Base-by-base conservation (phyloP, 2,888 invertebrate genomes). In the Melanotus villosus region DNA sequence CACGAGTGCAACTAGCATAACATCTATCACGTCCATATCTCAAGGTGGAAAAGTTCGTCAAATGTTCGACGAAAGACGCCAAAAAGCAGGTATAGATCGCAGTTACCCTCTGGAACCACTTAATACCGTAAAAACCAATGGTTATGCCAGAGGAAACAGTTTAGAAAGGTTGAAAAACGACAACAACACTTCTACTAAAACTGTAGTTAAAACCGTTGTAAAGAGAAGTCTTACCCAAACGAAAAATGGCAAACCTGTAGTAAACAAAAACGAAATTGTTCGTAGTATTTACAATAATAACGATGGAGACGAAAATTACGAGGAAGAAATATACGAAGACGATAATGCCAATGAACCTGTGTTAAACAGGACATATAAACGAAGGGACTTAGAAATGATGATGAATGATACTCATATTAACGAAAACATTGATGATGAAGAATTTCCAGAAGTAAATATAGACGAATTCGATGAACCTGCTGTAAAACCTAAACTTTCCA, bases 51-150 rank as follows among this genome's bases (percentile, higher is more conserved):
- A 70, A 64, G 94, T 94, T 23, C 90, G 95, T 10, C 94, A 94
- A 85, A 92, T 95, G 92, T 95, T 95, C 80, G 93, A 94, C 80
- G 94, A 94, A 81, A 89, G 93, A 21, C 89, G 93, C 36, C 92
- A 92, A 75, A 88, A 88, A 65, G 90, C 90, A 1, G 93, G 93
- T 32, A 91, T 93, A 73, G 94, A 95, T 84, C 91, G 92, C 77
- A 93, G 94, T 80, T 92, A 94, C 83, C 94, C 93, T 0, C 86
- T 95, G 0, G 92, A 93, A 79, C 95, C 95, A 0, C 88, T 95
- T 63, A 89, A 89, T 72, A 77, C 86, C 85, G 77, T 80, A 78
- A 75, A 71, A 23, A 74, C 68, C 16, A 70, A 64, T 32, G 63
- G 63, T 14, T 38, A 45, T 3, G 26, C 32, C 4, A 57, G 63